Conservation (phyloP, 2,888 invertebrate genomes). For the Euzetes globulus region DNA sequence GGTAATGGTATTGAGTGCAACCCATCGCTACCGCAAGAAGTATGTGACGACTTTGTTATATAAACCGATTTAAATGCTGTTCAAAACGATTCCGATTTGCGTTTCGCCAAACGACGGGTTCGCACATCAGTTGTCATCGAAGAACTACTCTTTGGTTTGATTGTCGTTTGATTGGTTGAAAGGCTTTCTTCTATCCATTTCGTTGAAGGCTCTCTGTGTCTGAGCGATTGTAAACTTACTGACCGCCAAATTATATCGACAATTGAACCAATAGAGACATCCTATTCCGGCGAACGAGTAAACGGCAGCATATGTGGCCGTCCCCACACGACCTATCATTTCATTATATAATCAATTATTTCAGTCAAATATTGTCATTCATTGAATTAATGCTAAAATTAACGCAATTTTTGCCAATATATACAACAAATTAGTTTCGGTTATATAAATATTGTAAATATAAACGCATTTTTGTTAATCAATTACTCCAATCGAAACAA, state of each 20-base stretch:
- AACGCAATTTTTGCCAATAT: conserved; percentile 1
- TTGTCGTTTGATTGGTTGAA: neutral
- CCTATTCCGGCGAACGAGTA: conserved; percentile 21
- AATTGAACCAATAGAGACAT: conserved; percentile 30
- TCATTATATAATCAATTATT: neutral
- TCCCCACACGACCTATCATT: conserved; percentile 20
- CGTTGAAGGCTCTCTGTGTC: conserved; percentile 39
- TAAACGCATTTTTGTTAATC: neutral
- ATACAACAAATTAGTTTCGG: neutral
- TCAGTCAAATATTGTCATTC: neutral
- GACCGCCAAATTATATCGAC: conserved; percentile 37
- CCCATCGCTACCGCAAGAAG: conserved; percentile 96
- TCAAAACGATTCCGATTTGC: neutral
- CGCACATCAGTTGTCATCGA: neutral
- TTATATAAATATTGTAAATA: neutral
- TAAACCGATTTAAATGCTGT: conserved; percentile 79
- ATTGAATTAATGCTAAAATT: neutral
- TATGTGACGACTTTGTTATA: conserved; percentile 97
- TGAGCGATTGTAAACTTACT: conserved; percentile 37
- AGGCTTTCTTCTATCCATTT: neutral
- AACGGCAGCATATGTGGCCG: conserved; percentile 28
- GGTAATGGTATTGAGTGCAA: conserved; percentile 98
- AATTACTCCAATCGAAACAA: neutral
- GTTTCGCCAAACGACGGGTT: neutral
- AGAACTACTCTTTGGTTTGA: neutral